These are phyloP conservation scores for Denticeps clupeoides DNA, from an alignment of 2,797 vertebrate genomes.

Conservation along the genomic window DNA sequence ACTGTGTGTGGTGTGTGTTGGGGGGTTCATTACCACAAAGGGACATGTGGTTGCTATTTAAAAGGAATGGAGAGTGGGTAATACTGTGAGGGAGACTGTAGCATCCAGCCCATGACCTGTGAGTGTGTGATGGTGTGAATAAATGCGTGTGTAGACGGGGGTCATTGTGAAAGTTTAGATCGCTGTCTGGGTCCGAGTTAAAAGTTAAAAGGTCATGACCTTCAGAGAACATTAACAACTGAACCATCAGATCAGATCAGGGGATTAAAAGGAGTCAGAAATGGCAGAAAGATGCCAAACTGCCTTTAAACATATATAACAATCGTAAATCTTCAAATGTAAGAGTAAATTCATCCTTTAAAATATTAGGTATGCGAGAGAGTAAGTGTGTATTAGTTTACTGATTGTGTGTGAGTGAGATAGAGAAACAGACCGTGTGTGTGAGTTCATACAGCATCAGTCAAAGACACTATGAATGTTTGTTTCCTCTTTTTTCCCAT, in stretches of 20 bases:
- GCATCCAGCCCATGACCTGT: neutral
- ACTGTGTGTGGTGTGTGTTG: slow-evolving; percentile 57
- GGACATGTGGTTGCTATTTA: slow-evolving; percentile 98
- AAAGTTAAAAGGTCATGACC: neutral
- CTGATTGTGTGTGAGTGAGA: too few relatives aligned
- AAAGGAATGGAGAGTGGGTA: slow-evolving; percentile 60
- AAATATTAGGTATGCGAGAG: slow-evolving; percentile 25
- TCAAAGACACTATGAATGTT: too few relatives aligned
- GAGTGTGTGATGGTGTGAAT: neutral
- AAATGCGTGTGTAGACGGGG: neutral
- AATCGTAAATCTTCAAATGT: too few relatives aligned
- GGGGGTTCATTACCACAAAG: slow-evolving; percentile 5
- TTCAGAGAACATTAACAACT: neutral
- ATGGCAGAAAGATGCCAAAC: neutral
- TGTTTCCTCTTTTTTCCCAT: too few relatives aligned
- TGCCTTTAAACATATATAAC: too few relatives aligned
- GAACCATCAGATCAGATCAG: neutral
- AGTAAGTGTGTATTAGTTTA: too few relatives aligned
- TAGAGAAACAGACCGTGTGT: too few relatives aligned
- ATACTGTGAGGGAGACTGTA: slow-evolving; percentile 51
- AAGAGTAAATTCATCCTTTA: too few relatives aligned
- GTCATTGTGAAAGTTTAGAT: neutral
- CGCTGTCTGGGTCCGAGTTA: neutral
- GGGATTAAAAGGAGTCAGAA: neutral
- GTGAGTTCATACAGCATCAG: too few relatives aligned